Percentiles rank a stretch among this genome's conserved stretches.
These are phyloP conservation scores for Rhadina sibilatrix DNA, from an alignment of 2,113 vertebrate genomes.

Conservation along the genomic window DNA sequence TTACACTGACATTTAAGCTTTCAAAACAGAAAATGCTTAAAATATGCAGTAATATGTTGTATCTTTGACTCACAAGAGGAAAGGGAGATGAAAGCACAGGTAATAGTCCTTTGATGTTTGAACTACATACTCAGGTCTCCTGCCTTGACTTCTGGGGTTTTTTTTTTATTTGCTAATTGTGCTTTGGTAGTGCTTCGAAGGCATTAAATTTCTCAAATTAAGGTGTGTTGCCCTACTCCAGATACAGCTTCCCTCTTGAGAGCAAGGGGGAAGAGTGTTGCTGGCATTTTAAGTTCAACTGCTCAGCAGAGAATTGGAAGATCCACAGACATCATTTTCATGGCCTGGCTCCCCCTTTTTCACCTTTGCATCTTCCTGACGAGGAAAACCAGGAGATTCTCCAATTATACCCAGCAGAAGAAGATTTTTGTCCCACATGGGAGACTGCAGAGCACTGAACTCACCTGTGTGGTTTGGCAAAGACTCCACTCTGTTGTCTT, in stretches of 20 bases:
- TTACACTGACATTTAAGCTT: background rate
- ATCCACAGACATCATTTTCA: background rate
- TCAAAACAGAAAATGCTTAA: constrained; percentile 26
- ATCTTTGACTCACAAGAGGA: constrained; percentile 27
- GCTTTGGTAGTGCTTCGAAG: background rate
- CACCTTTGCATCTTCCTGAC: background rate
- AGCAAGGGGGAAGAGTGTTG: background rate
- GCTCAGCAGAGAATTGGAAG: background rate
- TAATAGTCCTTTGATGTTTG: constrained; percentile 28
- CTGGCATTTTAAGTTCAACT: background rate
- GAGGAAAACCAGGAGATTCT: background rate
- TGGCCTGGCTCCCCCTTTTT: background rate
- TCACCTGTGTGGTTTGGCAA: background rate
- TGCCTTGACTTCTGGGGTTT: background rate
- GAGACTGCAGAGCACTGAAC: background rate
- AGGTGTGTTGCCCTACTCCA: background rate
- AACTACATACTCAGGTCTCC: background rate
- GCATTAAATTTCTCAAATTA: background rate
- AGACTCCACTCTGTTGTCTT: background rate
- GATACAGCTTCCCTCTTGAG: background rate
- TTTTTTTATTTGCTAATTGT: background rate
- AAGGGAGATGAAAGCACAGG: constrained; percentile 17
- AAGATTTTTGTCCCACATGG: background rate
- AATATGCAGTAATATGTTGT: constrained; percentile 21
- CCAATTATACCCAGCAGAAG: background rate